Evolutionary conservation across 2,797 vertebrate species (phyloP).

Genomic region (Etheostoma perlongum): DNA sequence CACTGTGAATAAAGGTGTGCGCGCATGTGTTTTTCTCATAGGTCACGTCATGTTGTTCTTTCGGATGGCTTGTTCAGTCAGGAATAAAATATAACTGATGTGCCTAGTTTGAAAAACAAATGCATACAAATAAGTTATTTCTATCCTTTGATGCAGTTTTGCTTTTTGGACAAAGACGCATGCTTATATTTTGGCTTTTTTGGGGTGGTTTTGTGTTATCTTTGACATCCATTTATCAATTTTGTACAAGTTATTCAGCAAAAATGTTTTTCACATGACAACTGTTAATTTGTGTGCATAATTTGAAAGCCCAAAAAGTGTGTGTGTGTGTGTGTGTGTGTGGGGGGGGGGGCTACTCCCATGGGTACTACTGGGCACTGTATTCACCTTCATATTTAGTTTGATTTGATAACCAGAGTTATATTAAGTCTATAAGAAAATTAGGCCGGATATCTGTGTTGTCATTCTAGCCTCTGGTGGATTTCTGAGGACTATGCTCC

Average conservation of each 20-base stretch:
- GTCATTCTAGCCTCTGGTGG: too few relatives aligned
- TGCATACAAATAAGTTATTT: background rate
- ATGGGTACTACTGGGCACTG: background rate
- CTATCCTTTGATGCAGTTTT: background rate
- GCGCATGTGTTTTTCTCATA: background rate
- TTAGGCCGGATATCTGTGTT: too few relatives aligned
- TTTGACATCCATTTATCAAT: background rate
- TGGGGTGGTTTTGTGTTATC: background rate
- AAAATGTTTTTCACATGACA: background rate
- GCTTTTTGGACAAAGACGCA: background rate
- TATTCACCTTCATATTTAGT: background rate
- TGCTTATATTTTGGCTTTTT: background rate
- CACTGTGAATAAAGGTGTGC: background rate
- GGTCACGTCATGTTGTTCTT: background rate
- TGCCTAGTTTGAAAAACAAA: background rate
- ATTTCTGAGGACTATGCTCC: too few relatives aligned
- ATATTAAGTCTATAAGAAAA: too few relatives aligned
- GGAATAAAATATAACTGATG: background rate
- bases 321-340: too few relatives aligned
- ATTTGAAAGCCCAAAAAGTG: background rate
- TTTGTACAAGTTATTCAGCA: too few relatives aligned
- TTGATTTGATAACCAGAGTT: too few relatives aligned
- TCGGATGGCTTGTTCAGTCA: background rate
- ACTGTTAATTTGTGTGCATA: background rate
- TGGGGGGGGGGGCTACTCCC: background rate